Conservation (phyloP, 2,888 invertebrate genomes). For the Venusia cambrica region DNA sequence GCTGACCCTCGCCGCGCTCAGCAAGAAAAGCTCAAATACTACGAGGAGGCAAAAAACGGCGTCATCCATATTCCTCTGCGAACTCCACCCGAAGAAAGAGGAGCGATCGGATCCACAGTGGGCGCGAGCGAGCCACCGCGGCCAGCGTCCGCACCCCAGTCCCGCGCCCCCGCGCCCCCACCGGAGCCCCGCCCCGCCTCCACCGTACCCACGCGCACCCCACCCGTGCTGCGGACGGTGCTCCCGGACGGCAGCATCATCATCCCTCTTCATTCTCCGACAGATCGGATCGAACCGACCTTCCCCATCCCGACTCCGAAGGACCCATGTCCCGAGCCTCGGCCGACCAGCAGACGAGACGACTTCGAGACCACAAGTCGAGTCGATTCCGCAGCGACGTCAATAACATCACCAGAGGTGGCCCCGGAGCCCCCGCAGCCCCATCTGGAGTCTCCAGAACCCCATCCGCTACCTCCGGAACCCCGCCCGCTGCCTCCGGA, state of each 20-base stretch:
- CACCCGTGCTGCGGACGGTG: slow-evolving; percentile 60
- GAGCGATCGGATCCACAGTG: slow-evolving; percentile 40
- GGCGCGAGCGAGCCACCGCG: slow-evolving; percentile 35
- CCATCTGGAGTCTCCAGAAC: too few species aligned
- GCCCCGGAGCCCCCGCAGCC: too few species aligned
- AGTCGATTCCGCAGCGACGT: slow-evolving; percentile 19
- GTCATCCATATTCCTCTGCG: slow-evolving; percentile 87
- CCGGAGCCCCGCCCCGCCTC: slow-evolving; percentile 2
- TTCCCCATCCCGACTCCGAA: slow-evolving; percentile 25
- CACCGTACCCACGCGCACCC: slow-evolving; percentile 39
- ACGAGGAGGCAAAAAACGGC: slow-evolving; percentile 83
- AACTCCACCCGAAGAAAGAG: slow-evolving; percentile 86
- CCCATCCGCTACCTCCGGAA: too few species aligned
- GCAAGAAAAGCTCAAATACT: slow-evolving; percentile 73
- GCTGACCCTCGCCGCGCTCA: slow-evolving; percentile 34
- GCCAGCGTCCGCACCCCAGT: slow-evolving; percentile 39
- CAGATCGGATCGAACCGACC: slow-evolving; percentile 52
- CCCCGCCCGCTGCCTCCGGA: too few species aligned
- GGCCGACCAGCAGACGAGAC: slow-evolving; percentile 8
- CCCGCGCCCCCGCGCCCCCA: slow-evolving; percentile 21
- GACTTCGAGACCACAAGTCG: slow-evolving; percentile 13
- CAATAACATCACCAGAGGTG: slow-evolving; percentile 9
- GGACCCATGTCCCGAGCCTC: slow-evolving; percentile 10
- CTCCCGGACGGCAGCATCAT: slow-evolving; percentile 81
- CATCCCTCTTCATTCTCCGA: slow-evolving; percentile 76